Percentiles rank a stretch among this genome's conserved stretches.
These are phyloP conservation scores for Pachyramphus minor DNA, from an alignment of 2,113 vertebrate genomes.

Conservation along the genomic window DNA sequence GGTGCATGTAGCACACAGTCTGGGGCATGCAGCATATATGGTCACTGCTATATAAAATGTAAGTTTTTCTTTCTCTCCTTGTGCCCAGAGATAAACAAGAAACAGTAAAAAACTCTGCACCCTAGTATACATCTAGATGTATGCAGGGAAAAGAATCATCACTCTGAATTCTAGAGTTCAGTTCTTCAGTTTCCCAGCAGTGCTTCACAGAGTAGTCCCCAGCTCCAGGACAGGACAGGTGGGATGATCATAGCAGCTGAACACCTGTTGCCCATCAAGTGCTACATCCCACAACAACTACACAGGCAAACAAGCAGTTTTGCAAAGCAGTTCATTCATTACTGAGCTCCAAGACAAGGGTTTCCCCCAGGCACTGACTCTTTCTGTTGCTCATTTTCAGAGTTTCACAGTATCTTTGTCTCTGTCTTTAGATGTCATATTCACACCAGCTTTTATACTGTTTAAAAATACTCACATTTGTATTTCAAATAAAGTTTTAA, in stretches of 20 bases:
- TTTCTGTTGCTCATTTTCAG: background rate
- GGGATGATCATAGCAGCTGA: background rate
- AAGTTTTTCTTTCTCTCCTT: background rate
- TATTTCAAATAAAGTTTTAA: background rate
- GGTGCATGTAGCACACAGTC: background rate
- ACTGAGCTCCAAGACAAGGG: background rate
- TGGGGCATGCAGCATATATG: background rate
- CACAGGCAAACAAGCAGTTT: background rate
- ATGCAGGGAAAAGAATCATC: background rate
- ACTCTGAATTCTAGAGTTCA: background rate
- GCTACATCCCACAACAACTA: background rate
- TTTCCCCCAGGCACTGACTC: accelerated
- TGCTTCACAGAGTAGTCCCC: background rate
- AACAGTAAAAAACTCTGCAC: background rate
- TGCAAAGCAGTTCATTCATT: background rate
- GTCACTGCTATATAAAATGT: background rate
- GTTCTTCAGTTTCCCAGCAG: background rate
- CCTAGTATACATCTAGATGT: background rate
- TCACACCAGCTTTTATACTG: background rate
- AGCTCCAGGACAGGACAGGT: background rate
- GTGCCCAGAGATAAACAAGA: background rate
- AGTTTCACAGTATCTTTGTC: background rate
- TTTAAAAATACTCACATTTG: background rate
- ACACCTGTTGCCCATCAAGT: background rate
- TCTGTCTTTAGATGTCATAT: background rate